phyloP scores from a whole-genome alignment of 1,140 invertebrate genomes.

The Euborellia annulipes region DNA sequence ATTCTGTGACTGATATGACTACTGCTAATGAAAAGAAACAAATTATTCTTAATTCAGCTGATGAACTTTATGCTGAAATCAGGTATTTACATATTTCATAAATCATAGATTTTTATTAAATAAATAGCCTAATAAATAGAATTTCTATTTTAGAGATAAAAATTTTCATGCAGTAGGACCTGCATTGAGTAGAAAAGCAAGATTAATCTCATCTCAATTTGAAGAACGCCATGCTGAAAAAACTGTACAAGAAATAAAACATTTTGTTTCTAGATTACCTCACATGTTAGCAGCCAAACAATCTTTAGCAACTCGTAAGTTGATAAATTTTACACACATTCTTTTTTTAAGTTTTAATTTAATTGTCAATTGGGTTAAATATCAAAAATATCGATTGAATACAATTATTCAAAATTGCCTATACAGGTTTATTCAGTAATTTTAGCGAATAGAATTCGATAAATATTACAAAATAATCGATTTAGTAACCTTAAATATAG shows the following conservation, averaged over 20 bases:
- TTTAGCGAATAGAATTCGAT: no score
- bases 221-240: conserved; percentile 69
- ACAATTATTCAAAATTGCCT: no score
- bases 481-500: no score
- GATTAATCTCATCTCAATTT: conserved; percentile 67
- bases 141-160: conserved; percentile 50
- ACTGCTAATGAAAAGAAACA: conserved; percentile 52
- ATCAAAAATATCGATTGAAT: no score
- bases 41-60: conserved; percentile 76
- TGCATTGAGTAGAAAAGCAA: conserved; percentile 73
- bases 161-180: conserved; percentile 86
- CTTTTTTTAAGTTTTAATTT: no score
- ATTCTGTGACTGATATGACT: conserved; percentile 40
- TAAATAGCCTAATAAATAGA: no score
- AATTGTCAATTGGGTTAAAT: no score
- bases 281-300: conserved; percentile 70
- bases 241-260: conserved; percentile 84
- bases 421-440: no score
- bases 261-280: conserved; percentile 79
- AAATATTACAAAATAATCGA: no score
- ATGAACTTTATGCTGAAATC: conserved; percentile 77
- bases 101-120: no score
- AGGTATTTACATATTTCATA: conserved; percentile 23
- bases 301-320: conserved; percentile 51
- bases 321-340: no score